Base-by-base conservation (phyloP, 2,888 invertebrate genomes). In the Pherbina coryleti region DNA sequence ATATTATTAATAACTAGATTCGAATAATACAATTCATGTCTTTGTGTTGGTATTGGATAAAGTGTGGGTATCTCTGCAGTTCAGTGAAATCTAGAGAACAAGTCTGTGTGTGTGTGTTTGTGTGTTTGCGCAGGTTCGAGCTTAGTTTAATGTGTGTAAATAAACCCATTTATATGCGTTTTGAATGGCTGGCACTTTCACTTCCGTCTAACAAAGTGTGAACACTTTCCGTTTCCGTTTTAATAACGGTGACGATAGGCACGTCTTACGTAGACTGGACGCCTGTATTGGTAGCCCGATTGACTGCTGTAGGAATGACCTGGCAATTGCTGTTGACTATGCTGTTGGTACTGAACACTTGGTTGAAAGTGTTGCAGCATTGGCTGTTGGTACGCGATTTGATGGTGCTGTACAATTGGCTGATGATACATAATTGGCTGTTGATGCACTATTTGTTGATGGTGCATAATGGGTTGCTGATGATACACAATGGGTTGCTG, bases 251-350 rank as follows among this genome's bases (percentile, higher is more conserved):
- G 86, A 79, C 84, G 83, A 78, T 87, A 87, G 77, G 83, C 79
- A 81, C 88, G 89, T 82, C 88, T 86, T 78, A 87, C 83, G 79
- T 84, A 86, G 74, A 87, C 85, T 76, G 89, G 88, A 44, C 88
- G 88, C 80, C 87, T 87, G 82, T 88, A 88, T 62, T 86, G 85
- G 75, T 88, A 88, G 74, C 88, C 88, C 44, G 79, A 81, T 79
- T 84, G 84, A 73, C 80, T 81, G 83, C 75, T 85, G 82, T 81
- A 85, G 9, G 82, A 55, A 69, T 88, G 88, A 62, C 88, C 87
- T 8, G 83, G 70, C 19, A 60, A 51, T 51, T 66, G 64, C 14
- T 49, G 7, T 25, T 69, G 69, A 14, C 60, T n/a, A 53, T 70
- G 69, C 14, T 51, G 67, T n/a, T 69, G 70, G 49, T 49, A 37